Evolutionary conservation across 30 jellyfish, hydroid and myxozoan species (phyloP), one percentile per base, ranked within the genome.

Genomic region (Hydractinia echinata): DNA sequence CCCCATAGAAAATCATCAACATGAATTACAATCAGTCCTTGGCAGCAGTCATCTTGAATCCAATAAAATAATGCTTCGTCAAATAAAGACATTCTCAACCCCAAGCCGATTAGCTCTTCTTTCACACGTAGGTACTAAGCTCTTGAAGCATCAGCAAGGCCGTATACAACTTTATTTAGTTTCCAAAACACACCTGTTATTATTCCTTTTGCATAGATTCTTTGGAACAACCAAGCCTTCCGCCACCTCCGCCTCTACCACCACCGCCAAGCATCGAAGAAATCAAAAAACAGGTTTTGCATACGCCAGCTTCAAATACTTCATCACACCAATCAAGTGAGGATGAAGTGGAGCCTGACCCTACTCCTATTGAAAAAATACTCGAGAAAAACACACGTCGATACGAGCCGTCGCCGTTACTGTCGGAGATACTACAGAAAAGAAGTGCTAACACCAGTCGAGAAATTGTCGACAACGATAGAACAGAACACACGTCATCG

Each of bases 211-310:
- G 2, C 44, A 30, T 30, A 30, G 44, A 30, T 30, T 30, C 44
- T 30, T 30, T 30, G 44, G 44, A 30, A 30, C 44, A 30, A 30
- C 54, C 83, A 13, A 55, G 66, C 13, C 61, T 74, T 4, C 83
- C 83, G 15, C 83, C 83, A n/a, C 83, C 83, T 74, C 83, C 83
- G 1, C 83, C 83, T 10, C 66, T 74, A 58, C 83, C 83, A 10
- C 58, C 61, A 4, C 67, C 83, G 20, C 83, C 83, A 20, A 74
- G 69, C 21, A 74, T 74, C 0, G 83, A 74, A 3, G 83, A 30
- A 20, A 74, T 74, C 21, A 74, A 74, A 55, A 74, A 72, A 54
- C 39, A 74, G 66, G 68, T 48, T 5, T 5, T 50, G 11, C 48
- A 20, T 1, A 64, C 74, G 39, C 74, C 74, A 64, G 39, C 74